Evolutionary conservation across 2,888 invertebrate genomes (phyloP).

Genomic region (Omphaloscelis lunosa): DNA sequence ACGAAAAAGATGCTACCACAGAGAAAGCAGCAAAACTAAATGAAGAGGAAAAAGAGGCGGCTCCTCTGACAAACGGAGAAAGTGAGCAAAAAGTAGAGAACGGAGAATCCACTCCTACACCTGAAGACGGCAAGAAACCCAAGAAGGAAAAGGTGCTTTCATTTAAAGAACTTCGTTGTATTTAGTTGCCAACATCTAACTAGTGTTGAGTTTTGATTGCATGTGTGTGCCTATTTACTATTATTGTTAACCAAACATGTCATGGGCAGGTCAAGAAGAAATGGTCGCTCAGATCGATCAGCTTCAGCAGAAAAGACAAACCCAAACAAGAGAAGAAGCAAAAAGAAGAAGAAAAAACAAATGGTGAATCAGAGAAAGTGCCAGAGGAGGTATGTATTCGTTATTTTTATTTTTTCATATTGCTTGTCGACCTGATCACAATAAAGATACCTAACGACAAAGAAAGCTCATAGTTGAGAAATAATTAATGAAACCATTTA

Average conservation of each 20-base stretch:
- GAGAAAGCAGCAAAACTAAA: constrained; percentile 90
- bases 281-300: constrained; percentile 97
- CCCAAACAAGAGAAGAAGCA: constrained; percentile 94
- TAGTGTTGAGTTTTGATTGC: constrained; percentile 56
- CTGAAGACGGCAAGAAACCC: constrained; percentile 91
- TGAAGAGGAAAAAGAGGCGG: constrained; percentile 77
- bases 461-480: neutral
- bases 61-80: constrained; percentile 84
- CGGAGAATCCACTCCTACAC: constrained; percentile 80
- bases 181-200: constrained; percentile 55
- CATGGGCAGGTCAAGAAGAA: constrained; percentile 94
- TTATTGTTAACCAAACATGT: constrained; percentile 76
- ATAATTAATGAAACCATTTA: neutral
- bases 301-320: constrained; percentile 96
- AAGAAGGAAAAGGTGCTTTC: constrained; percentile 91
- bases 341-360: constrained; percentile 90
- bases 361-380: constrained; percentile 92
- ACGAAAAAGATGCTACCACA: constrained; percentile 93
- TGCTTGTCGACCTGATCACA: neutral
- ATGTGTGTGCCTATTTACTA: constrained; percentile 71
- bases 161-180: constrained; percentile 8
- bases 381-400: constrained; percentile 92
- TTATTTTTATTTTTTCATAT: neutral
- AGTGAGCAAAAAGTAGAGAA: constrained; percentile 85
- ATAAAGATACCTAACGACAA: neutral